These are phyloP conservation scores for Acanthurus tractus DNA, from an alignment of 2,797 vertebrate species.

Conservation along the genomic window DNA sequence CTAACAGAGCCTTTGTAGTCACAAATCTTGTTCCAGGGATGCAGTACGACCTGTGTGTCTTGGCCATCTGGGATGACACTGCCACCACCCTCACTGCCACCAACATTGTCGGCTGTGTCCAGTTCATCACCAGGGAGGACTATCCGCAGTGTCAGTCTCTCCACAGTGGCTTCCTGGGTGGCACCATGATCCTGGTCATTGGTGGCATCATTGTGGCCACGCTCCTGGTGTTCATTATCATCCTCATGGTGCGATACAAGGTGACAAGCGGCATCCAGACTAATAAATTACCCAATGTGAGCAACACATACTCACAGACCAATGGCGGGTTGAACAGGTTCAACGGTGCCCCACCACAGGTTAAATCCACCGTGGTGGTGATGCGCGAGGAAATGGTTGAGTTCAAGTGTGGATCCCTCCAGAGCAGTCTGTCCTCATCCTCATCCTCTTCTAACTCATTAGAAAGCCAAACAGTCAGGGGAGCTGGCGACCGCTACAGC, in stretches of 20 bases:
- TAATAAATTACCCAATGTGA: conserved; percentile 89
- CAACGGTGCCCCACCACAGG: conserved; percentile 87
- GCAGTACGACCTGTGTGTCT: conserved; percentile 96
- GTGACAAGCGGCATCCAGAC: conserved; percentile 89
- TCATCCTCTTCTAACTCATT: conserved; percentile 89
- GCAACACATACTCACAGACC: conserved; percentile 95
- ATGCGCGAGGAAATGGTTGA: conserved; percentile 91
- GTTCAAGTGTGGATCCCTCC: conserved; percentile 89
- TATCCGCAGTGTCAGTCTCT: conserved; percentile 96
- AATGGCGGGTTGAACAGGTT: conserved; percentile 90
- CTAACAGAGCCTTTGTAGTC: conserved; percentile 94
- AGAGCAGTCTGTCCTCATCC: conserved; percentile 92
- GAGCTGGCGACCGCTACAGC: conserved; percentile 86
- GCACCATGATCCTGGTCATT: conserved; percentile 97
- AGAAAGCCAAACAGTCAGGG: conserved; percentile 81
- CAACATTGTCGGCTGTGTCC: conserved; percentile 95
- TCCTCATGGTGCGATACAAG: conserved; percentile 98
- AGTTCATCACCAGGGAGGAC: conserved; percentile 95
- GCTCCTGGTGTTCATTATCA: conserved; percentile 95
- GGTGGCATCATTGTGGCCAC: conserved; percentile 97
- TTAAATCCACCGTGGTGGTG: conserved; percentile 92
- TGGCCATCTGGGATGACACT: conserved; percentile 98
- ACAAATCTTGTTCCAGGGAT: conserved; percentile 95
- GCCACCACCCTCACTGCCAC: conserved; percentile 97
- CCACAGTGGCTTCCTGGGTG: conserved; percentile 95